A percentile compares a stretch with the other conserved stretches of the same genome.
Evolutionary conservation across 2,113 vertebrate genomes (phyloP).

Genomic region (Cephalopholis sonnerati): DNA sequence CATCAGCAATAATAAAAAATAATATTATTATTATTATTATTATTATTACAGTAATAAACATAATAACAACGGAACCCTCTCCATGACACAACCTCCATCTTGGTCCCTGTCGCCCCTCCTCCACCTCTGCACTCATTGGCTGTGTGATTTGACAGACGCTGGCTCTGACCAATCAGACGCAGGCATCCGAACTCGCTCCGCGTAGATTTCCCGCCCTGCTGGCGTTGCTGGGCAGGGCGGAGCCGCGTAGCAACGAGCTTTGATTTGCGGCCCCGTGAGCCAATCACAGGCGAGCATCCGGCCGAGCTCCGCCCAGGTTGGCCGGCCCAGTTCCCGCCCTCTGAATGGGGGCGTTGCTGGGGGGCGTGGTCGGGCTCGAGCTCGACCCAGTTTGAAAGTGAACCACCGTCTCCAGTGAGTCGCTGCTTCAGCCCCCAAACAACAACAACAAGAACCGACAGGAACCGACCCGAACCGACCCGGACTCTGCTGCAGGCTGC

Average conservation of each 20-base stretch:
- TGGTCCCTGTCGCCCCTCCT: slow-evolving; percentile 4
- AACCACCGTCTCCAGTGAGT: slow-evolving; percentile 63
- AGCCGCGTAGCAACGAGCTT: neutral
- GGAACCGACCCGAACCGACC: neutral
- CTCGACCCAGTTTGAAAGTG: slow-evolving; percentile 81
- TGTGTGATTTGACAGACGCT: neutral
- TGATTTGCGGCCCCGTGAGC: slow-evolving; percentile 9
- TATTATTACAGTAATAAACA: no score
- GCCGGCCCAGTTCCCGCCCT: slow-evolving; percentile 7
- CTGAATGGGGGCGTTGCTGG: slow-evolving; percentile 60
- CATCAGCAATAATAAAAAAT: no score
- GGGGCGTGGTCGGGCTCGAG: slow-evolving; percentile 55
- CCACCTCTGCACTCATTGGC: slow-evolving; percentile 7
- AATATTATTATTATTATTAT: no score
- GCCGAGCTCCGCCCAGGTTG: neutral
- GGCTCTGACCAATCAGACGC: slow-evolving; percentile 1
- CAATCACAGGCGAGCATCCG: slow-evolving; percentile 1
- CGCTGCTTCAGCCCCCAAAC: slow-evolving; percentile 64
- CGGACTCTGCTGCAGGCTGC: slow-evolving; percentile 21
- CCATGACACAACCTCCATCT: neutral
- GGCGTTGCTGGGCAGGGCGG: slow-evolving; percentile 11
- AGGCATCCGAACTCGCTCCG: neutral
- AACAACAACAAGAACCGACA: slow-evolving; percentile 57
- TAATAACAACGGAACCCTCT: no score
- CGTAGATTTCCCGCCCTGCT: slow-evolving; percentile 43